Evolutionary conservation across 1,140 invertebrate species (phyloP), one percentile per base, ranked within the genome.

Genomic region (Lineus longissimus): DNA sequence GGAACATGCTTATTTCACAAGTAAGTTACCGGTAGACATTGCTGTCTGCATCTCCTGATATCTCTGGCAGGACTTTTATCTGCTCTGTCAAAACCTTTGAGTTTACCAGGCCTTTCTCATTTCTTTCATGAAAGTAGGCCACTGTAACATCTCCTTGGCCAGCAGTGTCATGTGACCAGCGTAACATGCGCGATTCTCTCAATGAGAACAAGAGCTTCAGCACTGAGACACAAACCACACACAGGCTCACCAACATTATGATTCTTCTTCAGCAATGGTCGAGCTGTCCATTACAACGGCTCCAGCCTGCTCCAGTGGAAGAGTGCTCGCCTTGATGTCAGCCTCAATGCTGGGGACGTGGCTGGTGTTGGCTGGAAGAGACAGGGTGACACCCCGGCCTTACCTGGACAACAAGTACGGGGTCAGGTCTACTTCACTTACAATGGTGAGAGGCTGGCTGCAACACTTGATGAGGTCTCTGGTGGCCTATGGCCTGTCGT

Each of bases 221-320:
- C n/a, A n/a, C n/a, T n/a, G n/a, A n/a, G n/a, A n/a, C n/a, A n/a
- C n/a, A n/a, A n/a, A n/a, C n/a, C n/a, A n/a, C n/a, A n/a, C n/a
- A n/a, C n/a, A n/a, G n/a, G n/a, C n/a, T n/a, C n/a, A n/a, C n/a
- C n/a, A n/a, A n/a, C n/a, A n/a, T n/a, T n/a, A n/a, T n/a, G n/a
- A n/a, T 27, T 7, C n/a, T 51, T 51, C n/a, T 19, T 27, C 61
- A 80, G 76, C 69, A 81, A 78, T 69, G 81, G 81, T 13, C 76
- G 81, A 47, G 78, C 80, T 47, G 79, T 82, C 1, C 81, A 83
- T 66, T 83, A 82, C 70, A 82, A 81, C 67, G 80, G 80, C 23
- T 70, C 77, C 25, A 82, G 78, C 67, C 66, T 81, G 4, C 71
- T 82, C 4, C 79, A 80, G 65, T 83, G 81, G 81, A 70, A 74